Base-by-base conservation (phyloP, 1,140 invertebrate species). In the Augochlora pura region DNA sequence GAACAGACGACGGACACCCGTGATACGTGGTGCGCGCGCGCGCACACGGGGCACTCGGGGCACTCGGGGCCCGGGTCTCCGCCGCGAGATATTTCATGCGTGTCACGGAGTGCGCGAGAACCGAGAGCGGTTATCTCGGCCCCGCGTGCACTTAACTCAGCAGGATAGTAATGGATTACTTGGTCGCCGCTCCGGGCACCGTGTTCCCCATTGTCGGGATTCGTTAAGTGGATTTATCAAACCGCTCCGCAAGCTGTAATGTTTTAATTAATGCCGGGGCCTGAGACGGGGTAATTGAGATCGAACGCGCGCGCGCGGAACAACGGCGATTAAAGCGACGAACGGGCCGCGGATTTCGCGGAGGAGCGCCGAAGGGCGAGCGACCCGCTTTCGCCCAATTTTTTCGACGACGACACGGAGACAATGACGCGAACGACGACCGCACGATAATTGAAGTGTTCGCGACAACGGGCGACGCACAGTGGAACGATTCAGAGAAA, bases 121-220 rank as follows among this genome's bases (percentile, higher is more conserved):
- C 42, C n/a, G n/a, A n/a, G 42, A 65, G 39, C 77, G 63, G 70
- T 74, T 74, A 74, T 74, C 77, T 79, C 70, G 62, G 64, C 59
- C 71, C 59, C 71, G 60, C 23, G 68, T 23, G 68, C 60, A 23
- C 68, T 72, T 64, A 71, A 78, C 76, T 74, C 71, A 79, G 71
- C 71, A 70, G 77, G 77, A 66, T 79, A 66, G 77, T 79, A 79
- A 79, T 79, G 77, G 70, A 79, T 79, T 67, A 74, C 77, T 74
- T 39, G 62, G 62, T 21, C 70, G 63, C 18, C 46, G 23, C 62
- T 18, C 10, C 16, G 23, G 60, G 39, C 32, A 54, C 57, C 66
- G 65, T 63, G 76, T 72, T 64, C 76, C 4, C 76, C 76, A 78
- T 78, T 78, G 76, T 78, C 76, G 68, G 67, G 68, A 71, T 71